Conservation (phyloP, 2,797 vertebrate genomes). For the Capromys pilorides region DNA sequence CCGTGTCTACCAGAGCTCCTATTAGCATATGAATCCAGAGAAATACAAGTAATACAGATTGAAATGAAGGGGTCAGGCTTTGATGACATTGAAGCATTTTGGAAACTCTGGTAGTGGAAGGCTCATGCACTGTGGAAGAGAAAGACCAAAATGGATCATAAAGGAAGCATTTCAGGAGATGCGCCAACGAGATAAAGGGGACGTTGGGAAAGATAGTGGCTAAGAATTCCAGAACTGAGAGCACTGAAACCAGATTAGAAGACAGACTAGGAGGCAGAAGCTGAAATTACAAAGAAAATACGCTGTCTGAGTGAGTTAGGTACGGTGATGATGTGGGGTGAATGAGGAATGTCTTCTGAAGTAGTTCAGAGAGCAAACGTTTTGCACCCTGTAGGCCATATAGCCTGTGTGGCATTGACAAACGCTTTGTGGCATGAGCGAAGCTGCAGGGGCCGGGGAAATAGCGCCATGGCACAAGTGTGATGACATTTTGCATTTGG, state of each 20-base stretch:
- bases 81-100: neutral
- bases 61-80: neutral
- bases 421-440: neutral
- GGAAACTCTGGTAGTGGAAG: neutral
- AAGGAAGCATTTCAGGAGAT: neutral
- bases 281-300: neutral
- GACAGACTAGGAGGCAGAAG: neutral
- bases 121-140: neutral
- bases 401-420: neutral
- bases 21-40: neutral
- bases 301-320: neutral
- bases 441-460: neutral
- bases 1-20: neutral
- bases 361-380: neutral
- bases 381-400: neutral
- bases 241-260: neutral
- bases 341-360: neutral
- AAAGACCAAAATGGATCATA: neutral
- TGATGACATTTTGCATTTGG: neutral
- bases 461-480: too few relatives aligned
- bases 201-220: neutral
- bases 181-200: neutral
- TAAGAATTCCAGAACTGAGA: neutral
- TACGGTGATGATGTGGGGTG: neutral
- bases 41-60: neutral